Evolutionary conservation across 2,113 vertebrate species (phyloP), one percentile per base, ranked within the genome.

Genomic region (Phaetusa simplex): DNA sequence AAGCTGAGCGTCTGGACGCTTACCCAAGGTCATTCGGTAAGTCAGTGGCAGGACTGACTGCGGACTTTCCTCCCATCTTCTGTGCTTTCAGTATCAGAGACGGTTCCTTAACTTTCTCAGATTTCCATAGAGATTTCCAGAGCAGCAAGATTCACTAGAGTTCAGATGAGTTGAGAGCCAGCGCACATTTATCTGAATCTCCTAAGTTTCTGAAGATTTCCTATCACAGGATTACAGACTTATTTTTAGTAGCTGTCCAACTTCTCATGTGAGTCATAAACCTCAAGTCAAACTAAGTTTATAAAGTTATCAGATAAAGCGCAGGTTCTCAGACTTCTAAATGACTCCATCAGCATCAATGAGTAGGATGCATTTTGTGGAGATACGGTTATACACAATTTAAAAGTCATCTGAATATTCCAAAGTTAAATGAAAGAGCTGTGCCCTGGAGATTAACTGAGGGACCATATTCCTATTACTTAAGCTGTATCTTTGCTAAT

Each of bases 181-280:
- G 38, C 12, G 21, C 22, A 30, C 40, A 65, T 17, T 69, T 76
- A 91, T 93, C 61, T 64, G 74, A 85, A 82, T 34, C 86, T 80
- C 61, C 29, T 23, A 64, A 38, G 11, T 86, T 95, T 74, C 56
- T 79, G 72, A 95, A 91, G 86, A 91, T 89, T 90, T 90, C 27
- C 76, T 81, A n/a, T 40, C 76, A 65, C 40, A 65, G 36, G 56
- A 89, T 92, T 45, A 45, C 13, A 86, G 23, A 70, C 65, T 56
- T 94, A 85, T 95, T 95, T 95, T 97, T 96, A 95, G 96, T 26
- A 86, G 65, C 52, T 86, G 61, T 72, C 40, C 61, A 82, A 79
- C 83, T 96, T 85, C 42, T 38, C 84, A 72, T 49, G 11, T 1
- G 17, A 93, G 56, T 89, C 72, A 78, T 52, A 95, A 84, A 87